These are phyloP conservation scores for Anolis apletophallus DNA, from an alignment of 2,797 vertebrate species.

Conservation along the genomic window DNA sequence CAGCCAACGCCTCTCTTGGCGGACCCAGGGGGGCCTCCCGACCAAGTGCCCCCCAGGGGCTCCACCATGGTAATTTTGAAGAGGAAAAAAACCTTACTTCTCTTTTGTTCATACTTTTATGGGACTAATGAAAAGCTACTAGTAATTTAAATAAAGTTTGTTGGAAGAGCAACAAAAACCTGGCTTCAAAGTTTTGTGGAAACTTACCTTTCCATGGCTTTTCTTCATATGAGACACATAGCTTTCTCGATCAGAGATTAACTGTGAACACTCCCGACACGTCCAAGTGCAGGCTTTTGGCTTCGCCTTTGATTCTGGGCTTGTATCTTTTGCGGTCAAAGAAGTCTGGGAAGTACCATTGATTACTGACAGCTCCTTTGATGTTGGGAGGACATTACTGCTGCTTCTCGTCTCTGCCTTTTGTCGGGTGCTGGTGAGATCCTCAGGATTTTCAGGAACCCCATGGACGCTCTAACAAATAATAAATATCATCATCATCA, in stretches of 20 bases:
- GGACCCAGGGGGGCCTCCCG: no score
- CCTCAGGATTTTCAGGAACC: slow-evolving; percentile 81
- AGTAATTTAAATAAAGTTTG: background rate
- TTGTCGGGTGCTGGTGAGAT: slow-evolving; percentile 75
- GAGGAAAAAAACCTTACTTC: accelerated
- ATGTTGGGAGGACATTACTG: slow-evolving; percentile 61
- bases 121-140: background rate
- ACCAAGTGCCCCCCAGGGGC: no score
- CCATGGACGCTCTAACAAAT: slow-evolving; percentile 84
- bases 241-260: slow-evolving; percentile 88
- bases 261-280: slow-evolving; percentile 90
- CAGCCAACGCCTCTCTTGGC: no score
- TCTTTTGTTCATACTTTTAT: background rate
- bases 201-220: slow-evolving; percentile 88
- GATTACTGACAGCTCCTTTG: slow-evolving; percentile 72
- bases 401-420: slow-evolving; percentile 70
- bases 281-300: slow-evolving; percentile 88
- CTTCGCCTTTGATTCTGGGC: slow-evolving; percentile 72
- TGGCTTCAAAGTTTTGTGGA: background rate
- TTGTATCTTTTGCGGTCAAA: slow-evolving; percentile 66
- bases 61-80: background rate
- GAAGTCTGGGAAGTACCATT: slow-evolving; percentile 61
- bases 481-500: no score
- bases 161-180: background rate
- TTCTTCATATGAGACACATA: slow-evolving; percentile 92